Conservation (phyloP, 2,888 invertebrate genomes). For the Agrochola circellaris region DNA sequence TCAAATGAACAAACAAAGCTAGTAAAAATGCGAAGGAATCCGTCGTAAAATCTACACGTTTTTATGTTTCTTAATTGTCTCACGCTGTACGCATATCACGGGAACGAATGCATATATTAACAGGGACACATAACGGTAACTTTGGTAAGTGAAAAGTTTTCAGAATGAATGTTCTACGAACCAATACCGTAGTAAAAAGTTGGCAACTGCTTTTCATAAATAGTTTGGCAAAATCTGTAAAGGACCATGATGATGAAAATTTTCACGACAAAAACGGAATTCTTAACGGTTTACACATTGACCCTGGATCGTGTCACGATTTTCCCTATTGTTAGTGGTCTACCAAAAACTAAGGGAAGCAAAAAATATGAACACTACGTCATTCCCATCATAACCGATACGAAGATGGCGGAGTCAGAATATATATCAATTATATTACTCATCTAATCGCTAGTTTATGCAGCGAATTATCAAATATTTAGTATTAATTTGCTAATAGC, state of each 20-base stretch:
- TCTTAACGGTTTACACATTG: slow-evolving; percentile 20
- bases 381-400: slow-evolving; percentile 19
- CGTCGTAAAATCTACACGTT: slow-evolving; percentile 63
- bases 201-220: no score
- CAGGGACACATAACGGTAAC: background rate
- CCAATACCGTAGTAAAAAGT: background rate
- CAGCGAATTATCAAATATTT: slow-evolving; percentile 61
- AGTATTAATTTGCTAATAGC: slow-evolving; percentile 63
- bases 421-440: slow-evolving; percentile 53
- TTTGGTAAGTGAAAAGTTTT: background rate
- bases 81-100: slow-evolving; percentile 54
- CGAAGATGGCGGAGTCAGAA: slow-evolving; percentile 19
- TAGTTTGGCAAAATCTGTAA: no score
- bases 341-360: slow-evolving; percentile 17
- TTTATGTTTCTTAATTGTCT: slow-evolving; percentile 60
- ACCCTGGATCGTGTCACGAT: slow-evolving; percentile 18
- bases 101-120: slow-evolving; percentile 35
- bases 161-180: background rate
- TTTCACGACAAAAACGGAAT: slow-evolving; percentile 11
- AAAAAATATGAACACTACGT: slow-evolving; percentile 18
- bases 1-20: slow-evolving; percentile 59
- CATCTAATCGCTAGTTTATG: slow-evolving; percentile 53
- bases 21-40: slow-evolving; percentile 56
- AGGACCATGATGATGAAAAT: background rate
- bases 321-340: slow-evolving; percentile 8